These are phyloP conservation scores for Spheniscus mendiculus DNA, from an alignment of 2,113 vertebrate species.

Conservation along the genomic window DNA sequence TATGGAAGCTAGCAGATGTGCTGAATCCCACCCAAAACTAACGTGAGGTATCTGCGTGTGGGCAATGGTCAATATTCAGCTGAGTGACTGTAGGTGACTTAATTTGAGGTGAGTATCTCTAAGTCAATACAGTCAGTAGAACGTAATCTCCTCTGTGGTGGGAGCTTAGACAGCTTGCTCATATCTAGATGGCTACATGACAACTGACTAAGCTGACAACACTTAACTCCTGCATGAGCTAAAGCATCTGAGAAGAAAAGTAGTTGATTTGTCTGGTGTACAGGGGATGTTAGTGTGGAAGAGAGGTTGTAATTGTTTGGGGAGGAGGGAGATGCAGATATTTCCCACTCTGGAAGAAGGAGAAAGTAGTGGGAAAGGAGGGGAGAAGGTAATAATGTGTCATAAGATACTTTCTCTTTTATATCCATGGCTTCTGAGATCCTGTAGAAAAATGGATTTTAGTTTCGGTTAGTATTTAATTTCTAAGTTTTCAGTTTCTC, in stretches of 20 bases:
- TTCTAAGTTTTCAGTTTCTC: not conserved
- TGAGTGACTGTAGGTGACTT: not conserved
- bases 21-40: not conserved
- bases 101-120: not conserved
- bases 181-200: not conserved
- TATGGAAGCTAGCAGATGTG: not conserved
- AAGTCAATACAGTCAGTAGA: too few relatives aligned
- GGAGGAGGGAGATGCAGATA: not conserved
- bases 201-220: not conserved
- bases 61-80: not conserved
- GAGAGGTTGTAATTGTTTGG: not conserved
- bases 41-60: fast-evolving
- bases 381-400: not conserved
- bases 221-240: not conserved
- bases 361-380: not conserved
- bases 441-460: not conserved
- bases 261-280: not conserved
- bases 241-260: not conserved
- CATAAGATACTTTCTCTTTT: not conserved
- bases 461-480: not conserved
- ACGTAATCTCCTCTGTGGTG: not conserved
- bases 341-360: not conserved
- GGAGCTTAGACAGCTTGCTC: not conserved
- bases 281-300: not conserved
- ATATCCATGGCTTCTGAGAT: not conserved